Conservation (phyloP, 2,797 vertebrate species). For the Hydrocynus forskahlii region DNA sequence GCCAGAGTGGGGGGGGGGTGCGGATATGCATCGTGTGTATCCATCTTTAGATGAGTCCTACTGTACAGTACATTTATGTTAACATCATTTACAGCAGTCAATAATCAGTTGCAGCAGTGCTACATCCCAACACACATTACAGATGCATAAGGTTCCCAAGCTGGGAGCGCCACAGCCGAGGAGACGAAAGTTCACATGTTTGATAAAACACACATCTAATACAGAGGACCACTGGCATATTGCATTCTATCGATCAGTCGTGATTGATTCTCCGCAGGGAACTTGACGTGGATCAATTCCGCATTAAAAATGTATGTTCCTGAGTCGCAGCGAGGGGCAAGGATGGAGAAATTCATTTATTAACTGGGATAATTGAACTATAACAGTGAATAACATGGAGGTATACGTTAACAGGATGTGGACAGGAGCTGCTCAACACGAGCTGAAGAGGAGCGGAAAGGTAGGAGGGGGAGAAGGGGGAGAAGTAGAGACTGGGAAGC, state of each 20-base stretch:
- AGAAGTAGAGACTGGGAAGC: constrained; percentile 1
- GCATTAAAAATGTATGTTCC: constrained; percentile 69
- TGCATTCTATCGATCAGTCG: constrained; percentile 62
- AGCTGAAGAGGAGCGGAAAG: neutral
- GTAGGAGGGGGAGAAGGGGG: neutral
- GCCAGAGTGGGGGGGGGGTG: constrained; percentile 14
- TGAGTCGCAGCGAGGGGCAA: constrained; percentile 49
- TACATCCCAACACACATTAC: constrained; percentile 48
- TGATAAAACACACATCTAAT: constrained; percentile 66
- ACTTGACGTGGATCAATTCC: constrained; percentile 68
- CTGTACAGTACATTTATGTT: constrained; percentile 50
- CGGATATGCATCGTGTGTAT: constrained; percentile 29
- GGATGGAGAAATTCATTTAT: constrained; percentile 65
- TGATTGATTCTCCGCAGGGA: constrained; percentile 66
- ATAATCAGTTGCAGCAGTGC: constrained; percentile 51
- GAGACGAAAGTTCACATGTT: constrained; percentile 48
- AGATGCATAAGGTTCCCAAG: constrained; percentile 41
- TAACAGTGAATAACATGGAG: constrained; percentile 58
- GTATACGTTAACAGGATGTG: constrained; percentile 54
- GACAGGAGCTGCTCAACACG: constrained; percentile 25
- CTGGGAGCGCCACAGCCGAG: constrained; percentile 15
- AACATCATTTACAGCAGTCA: constrained; percentile 49
- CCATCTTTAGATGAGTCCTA: constrained; percentile 47
- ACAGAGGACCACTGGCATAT: constrained; percentile 52
- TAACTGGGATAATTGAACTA: constrained; percentile 67